Conservation (phyloP, 2,797 vertebrate genomes). For the Anniella stebbinsi region DNA sequence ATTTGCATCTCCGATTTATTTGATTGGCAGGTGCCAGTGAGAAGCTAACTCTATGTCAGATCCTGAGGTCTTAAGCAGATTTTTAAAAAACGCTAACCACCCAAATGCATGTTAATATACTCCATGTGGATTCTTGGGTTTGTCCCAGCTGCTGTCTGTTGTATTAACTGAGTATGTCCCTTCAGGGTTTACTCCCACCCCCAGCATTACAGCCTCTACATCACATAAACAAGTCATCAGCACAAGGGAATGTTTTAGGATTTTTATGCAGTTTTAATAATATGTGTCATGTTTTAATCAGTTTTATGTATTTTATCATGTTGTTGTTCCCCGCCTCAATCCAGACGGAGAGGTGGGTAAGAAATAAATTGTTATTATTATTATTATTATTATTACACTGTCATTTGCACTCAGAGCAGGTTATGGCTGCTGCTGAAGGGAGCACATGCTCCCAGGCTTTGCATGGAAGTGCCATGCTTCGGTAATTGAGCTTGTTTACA, state of each 20-base stretch:
- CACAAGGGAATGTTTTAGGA: background rate
- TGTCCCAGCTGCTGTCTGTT: background rate
- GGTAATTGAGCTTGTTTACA: background rate
- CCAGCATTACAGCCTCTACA: background rate
- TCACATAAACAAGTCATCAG: background rate
- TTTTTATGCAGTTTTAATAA: too few species aligned
- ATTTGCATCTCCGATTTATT: background rate
- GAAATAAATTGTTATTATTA: too few species aligned
- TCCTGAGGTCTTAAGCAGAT: background rate
- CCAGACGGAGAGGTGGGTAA: too few species aligned
- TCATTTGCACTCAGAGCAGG: conserved; percentile 29
- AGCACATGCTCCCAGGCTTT: background rate
- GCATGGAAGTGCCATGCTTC: background rate
- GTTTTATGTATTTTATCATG: too few species aligned
- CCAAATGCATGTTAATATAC: background rate
- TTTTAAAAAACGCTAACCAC: background rate
- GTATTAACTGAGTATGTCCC: background rate
- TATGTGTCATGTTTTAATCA: too few species aligned
- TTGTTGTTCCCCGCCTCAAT: too few species aligned
- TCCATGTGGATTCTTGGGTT: background rate
- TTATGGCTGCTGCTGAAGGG: background rate
- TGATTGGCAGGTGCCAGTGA: background rate
- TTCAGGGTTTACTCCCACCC: background rate
- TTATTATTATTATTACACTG: conserved; percentile 6
- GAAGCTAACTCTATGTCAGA: background rate